These are phyloP conservation scores for Platerodrilus igneus DNA, from an alignment of 2,888 invertebrate genomes.

Conservation along the genomic window DNA sequence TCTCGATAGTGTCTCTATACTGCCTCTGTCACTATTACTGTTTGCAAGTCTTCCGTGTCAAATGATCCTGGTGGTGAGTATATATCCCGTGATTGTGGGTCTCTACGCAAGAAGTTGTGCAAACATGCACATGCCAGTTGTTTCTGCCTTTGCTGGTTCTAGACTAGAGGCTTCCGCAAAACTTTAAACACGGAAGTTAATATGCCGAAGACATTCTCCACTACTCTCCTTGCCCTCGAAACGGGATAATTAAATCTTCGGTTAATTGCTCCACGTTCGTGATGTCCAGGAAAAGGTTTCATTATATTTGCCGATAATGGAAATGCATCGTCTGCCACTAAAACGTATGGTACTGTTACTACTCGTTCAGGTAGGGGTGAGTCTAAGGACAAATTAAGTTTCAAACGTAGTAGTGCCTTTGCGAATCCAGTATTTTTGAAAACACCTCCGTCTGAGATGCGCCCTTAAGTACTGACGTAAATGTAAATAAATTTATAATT, in stretches of 20 bases:
- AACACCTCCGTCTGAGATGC: constrained; percentile 11
- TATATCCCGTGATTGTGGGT: constrained; percentile 15
- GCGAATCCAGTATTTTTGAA: too few relatives aligned
- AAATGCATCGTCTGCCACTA: too few relatives aligned
- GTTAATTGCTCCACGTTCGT: too few relatives aligned
- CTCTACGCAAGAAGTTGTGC: constrained; percentile 32
- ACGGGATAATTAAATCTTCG: too few relatives aligned
- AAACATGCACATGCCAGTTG: constrained; percentile 25
- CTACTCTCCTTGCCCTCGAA: constrained; percentile 22
- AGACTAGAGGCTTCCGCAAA: constrained; percentile 26
- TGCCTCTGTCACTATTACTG: constrained; percentile 15
- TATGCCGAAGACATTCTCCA: constrained; percentile 28
- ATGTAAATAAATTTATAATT: constrained; percentile 30
- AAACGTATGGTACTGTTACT: too few relatives aligned
- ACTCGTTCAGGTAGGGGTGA: too few relatives aligned
- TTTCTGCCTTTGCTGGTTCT: too few relatives aligned
- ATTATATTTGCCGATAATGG: too few relatives aligned
- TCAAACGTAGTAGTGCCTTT: too few relatives aligned
- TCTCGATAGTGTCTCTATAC: not conserved
- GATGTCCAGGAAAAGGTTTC: too few relatives aligned
- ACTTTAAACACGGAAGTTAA: constrained; percentile 23
- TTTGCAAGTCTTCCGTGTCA: constrained; percentile 21
- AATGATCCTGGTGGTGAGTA: constrained; percentile 30
- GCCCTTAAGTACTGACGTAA: constrained; percentile 18
- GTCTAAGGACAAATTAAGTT: too few relatives aligned